phyloP scores from a whole-genome alignment of 2,888 invertebrate genomes.

The Apamea monoglypha region DNA sequence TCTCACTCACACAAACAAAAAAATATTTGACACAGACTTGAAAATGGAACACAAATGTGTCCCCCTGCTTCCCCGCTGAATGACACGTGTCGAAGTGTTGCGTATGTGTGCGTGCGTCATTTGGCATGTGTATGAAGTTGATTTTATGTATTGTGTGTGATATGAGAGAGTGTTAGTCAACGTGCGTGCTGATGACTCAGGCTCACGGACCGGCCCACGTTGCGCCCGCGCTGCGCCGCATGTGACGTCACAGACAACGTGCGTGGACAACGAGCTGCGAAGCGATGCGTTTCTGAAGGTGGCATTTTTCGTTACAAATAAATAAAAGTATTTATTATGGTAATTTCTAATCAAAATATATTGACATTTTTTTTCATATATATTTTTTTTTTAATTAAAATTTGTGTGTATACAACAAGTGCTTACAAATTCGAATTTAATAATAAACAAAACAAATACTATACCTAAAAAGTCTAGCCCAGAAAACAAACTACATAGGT shows the following conservation, averaged over 20 bases:
- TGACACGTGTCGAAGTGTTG: not conserved
- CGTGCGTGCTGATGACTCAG: slow-evolving; percentile 68
- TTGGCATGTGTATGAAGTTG: slow-evolving; percentile 7
- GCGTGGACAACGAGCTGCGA: slow-evolving; percentile 58
- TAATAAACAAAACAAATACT: no score
- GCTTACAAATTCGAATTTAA: no score
- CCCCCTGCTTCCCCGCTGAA: not conserved
- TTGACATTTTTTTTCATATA: no score
- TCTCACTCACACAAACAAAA: slow-evolving; percentile 6
- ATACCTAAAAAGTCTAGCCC: not conserved
- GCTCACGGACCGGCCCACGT: slow-evolving; percentile 63
- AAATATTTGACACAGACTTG: not conserved
- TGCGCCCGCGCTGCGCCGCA: slow-evolving; percentile 60
- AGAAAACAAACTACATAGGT: not conserved
- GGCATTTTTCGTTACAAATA: not conserved
- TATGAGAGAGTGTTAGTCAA: slow-evolving; percentile 56
- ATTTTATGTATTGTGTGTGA: not conserved
- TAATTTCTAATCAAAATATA: not conserved
- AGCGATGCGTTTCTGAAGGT: slow-evolving; percentile 8
- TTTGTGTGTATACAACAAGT: no score
- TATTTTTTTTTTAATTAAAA: not conserved
- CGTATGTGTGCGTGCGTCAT: slow-evolving; percentile 27
- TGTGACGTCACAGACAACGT: slow-evolving; percentile 67
- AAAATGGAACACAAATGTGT: slow-evolving; percentile 8
- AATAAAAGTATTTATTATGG: no score